Percentiles rank a stretch among this genome's conserved stretches.
These are phyloP conservation scores for Drosophila ananassae DNA, from an alignment of 1,140 invertebrate genomes.

Conservation along the genomic window DNA sequence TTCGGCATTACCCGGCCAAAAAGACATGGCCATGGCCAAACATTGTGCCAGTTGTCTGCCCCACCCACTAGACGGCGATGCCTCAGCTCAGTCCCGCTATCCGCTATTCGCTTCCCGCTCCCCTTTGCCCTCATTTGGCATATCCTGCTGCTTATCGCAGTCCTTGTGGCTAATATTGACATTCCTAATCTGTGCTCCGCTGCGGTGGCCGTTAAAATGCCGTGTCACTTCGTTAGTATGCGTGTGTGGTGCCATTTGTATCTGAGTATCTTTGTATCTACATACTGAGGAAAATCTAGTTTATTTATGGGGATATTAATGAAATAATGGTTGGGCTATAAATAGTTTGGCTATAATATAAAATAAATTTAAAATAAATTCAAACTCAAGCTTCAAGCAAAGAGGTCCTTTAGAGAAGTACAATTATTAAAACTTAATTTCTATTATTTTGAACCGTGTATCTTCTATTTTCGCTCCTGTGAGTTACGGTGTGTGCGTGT, in stretches of 20 bases:
- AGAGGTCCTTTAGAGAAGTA: not conserved
- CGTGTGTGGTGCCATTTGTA: constrained; percentile 75
- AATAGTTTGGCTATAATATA: not conserved
- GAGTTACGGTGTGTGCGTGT: constrained; percentile 26
- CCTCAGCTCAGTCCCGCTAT: no score
- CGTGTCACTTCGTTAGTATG: constrained; percentile 80
- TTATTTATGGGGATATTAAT: not conserved
- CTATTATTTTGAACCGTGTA: constrained; percentile 1
- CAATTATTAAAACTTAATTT: not conserved
- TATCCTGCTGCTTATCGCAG: constrained; percentile 37
- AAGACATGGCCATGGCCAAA: constrained; percentile 36
- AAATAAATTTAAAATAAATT: not conserved
- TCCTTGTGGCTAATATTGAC: constrained; percentile 76
- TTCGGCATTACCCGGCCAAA: constrained; percentile 34
- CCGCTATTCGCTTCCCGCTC: not conserved
- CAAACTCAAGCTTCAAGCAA: not conserved
- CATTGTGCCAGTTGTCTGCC: constrained; percentile 38
- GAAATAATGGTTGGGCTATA: not conserved
- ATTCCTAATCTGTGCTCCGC: constrained; percentile 75
- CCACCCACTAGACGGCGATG: constrained; percentile 30
- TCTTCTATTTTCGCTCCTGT: not conserved
- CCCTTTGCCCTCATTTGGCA: constrained; percentile 1
- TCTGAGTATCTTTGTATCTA: constrained; percentile 20
- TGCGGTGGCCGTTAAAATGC: constrained; percentile 75
- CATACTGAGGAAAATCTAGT: not conserved